Conservation (phyloP, 2,797 vertebrate genomes). For the Distichodus sexfasciatus region DNA sequence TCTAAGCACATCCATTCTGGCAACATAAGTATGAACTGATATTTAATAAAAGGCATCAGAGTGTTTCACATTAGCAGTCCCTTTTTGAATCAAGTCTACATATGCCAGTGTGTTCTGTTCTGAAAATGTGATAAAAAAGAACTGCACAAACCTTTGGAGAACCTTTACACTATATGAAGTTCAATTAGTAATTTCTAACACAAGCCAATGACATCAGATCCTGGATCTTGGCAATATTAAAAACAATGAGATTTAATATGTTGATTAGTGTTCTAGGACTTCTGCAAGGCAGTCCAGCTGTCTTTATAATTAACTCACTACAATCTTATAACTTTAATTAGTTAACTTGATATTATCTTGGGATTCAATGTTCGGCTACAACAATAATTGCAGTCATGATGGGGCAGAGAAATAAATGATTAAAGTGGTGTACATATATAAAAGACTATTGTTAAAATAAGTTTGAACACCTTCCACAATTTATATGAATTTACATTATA, state of each 20-base stretch:
- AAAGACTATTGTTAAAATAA: background rate
- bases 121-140: background rate
- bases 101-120: background rate
- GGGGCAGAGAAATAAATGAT: background rate
- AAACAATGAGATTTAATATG: background rate
- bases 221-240: background rate
- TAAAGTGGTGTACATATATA: background rate
- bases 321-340: slow-evolving; percentile 28
- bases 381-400: slow-evolving; percentile 16
- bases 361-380: slow-evolving; percentile 18
- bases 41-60: background rate
- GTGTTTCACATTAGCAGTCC: slow-evolving; percentile 37
- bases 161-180: background rate
- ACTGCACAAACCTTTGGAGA: background rate
- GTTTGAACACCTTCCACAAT: slow-evolving; percentile 2
- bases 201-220: too few relatives aligned
- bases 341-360: slow-evolving; percentile 40
- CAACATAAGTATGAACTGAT: slow-evolving; percentile 61
- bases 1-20: slow-evolving; percentile 20
- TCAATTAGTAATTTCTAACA: background rate
- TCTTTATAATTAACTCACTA: slow-evolving; percentile 51
- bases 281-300: slow-evolving; percentile 65
- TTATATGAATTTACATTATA: slow-evolving; percentile 40
- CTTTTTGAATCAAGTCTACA: slow-evolving; percentile 42
- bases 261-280: background rate